A percentile compares a stretch with the other conserved stretches of the same genome.
phyloP scores from a whole-genome alignment of 64 coral and sea anemone species.

The Pachyseris speciosa region DNA sequence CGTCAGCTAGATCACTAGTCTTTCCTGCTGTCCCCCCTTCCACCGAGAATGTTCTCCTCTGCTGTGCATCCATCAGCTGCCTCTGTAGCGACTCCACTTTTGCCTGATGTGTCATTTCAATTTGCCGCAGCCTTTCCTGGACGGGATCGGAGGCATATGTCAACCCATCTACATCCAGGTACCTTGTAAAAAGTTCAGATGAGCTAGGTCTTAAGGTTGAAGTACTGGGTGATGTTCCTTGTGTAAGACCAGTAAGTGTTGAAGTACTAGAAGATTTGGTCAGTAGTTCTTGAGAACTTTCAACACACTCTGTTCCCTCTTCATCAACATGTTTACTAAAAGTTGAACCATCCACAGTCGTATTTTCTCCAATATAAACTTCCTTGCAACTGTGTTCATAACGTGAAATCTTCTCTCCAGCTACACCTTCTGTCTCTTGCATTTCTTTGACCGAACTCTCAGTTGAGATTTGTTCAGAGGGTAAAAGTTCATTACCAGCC shows the following conservation, averaged over 20 bases:
- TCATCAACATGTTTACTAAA: background rate
- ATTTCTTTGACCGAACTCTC: background rate
- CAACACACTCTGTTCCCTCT: slow-evolving; percentile 1
- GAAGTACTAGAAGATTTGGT: background rate
- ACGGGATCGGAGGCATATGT: slow-evolving; percentile 75
- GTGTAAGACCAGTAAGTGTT: slow-evolving; percentile 2
- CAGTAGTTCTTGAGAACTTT: background rate
- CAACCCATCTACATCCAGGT: slow-evolving; percentile 89
- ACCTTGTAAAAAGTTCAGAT: slow-evolving; percentile 57
- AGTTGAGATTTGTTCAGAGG: background rate
- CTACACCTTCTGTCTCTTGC: background rate
- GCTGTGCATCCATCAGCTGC: slow-evolving; percentile 62
- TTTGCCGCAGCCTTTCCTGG: slow-evolving; percentile 84
- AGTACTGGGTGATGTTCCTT: background rate
- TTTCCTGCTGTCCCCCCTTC: slow-evolving; percentile 37
- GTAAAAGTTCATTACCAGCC: background rate
- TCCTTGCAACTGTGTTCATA: background rate
- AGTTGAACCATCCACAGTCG: background rate
- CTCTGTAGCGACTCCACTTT: slow-evolving; percentile 67
- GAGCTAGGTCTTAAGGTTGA: background rate
- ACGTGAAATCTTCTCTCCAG: background rate
- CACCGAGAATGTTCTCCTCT: slow-evolving; percentile 26
- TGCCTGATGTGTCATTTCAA: slow-evolving; percentile 76
- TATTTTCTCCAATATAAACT: background rate
- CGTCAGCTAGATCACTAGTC: slow-evolving; percentile 73